Conservation (phyloP, 2,113 vertebrate genomes). For the Leiothrix lutea region DNA sequence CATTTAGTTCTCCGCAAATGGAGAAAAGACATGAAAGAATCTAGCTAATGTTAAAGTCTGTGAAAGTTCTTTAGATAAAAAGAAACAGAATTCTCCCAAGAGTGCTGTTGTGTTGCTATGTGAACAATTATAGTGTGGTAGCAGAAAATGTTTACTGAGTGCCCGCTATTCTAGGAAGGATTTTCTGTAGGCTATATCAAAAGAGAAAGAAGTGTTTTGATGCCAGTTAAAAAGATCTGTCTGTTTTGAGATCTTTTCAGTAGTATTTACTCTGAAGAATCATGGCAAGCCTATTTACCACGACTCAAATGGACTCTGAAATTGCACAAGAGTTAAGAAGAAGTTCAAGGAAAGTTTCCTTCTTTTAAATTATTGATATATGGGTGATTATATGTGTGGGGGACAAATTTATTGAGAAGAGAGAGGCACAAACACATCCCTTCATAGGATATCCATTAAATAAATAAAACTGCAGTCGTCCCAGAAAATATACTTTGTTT, state of each 20-base stretch:
- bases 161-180: not conserved
- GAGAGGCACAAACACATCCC: not conserved
- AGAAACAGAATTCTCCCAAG: slow-evolving; percentile 50
- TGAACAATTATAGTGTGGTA: slow-evolving; percentile 31
- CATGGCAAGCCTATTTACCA: not conserved
- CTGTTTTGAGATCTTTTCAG: not conserved
- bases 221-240: slow-evolving; percentile 20
- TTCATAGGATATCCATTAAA: not conserved
- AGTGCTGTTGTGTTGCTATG: slow-evolving; percentile 57
- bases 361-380: not conserved
- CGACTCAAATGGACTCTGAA: not conserved
- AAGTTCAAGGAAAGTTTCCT: not conserved
- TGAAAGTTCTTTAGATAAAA: slow-evolving; percentile 45
- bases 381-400: not conserved
- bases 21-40: slow-evolving; percentile 39
- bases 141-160: slow-evolving; percentile 26
- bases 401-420: not conserved
- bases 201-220: slow-evolving; percentile 34
- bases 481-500: not conserved
- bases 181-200: slow-evolving; percentile 26
- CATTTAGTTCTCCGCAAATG: slow-evolving; percentile 40
- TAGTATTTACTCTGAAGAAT: not conserved
- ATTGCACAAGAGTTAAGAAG: not conserved
- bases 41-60: slow-evolving; percentile 33
- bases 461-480: not conserved